Evolutionary conservation across 2,888 invertebrate species (phyloP).

Genomic region (Pristionchus arcanus): DNA sequence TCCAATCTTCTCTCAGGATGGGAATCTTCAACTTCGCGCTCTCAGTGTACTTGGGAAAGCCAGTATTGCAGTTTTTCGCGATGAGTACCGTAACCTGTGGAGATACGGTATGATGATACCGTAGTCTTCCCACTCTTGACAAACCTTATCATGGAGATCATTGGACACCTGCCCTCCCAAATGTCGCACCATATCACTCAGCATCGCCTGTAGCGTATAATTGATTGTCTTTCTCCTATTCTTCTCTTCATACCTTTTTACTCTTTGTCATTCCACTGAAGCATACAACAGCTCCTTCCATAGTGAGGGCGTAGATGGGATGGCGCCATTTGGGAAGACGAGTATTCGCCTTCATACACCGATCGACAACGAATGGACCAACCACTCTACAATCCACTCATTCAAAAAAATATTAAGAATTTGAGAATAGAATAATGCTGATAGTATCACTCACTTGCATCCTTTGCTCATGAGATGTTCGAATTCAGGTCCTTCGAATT

Average conservation of each 20-base stretch:
- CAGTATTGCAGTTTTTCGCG: conserved; percentile 61
- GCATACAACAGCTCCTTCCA: conserved; percentile 61
- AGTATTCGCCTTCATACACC: conserved; percentile 58
- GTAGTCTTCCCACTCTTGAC: background rate
- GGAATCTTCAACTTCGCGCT: conserved; percentile 56
- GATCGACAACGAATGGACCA: conserved; percentile 61
- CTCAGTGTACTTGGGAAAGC: conserved; percentile 64
- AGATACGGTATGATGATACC: background rate
- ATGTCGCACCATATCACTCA: conserved; percentile 61
- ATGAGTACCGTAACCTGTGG: conserved; percentile 64
- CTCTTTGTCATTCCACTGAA: conserved; percentile 59
- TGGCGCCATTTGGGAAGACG: conserved; percentile 62
- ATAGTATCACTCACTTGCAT: conserved; percentile 28
- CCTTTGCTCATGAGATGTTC: conserved; percentile 34
- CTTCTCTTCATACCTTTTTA: conserved; percentile 55
- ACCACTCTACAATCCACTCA: conserved; percentile 54
- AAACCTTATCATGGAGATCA: conserved; percentile 57
- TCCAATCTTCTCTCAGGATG: conserved; percentile 57
- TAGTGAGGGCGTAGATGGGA: conserved; percentile 63
- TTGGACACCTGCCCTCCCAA: conserved; percentile 63
- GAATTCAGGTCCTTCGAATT: conserved; percentile 42
- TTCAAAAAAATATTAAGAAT: background rate
- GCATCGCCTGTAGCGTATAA: background rate
- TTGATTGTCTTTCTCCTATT: background rate
- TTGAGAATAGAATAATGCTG: background rate